Conservation (phyloP, 2,113 vertebrate genomes). For the Dicaeum eximium region DNA sequence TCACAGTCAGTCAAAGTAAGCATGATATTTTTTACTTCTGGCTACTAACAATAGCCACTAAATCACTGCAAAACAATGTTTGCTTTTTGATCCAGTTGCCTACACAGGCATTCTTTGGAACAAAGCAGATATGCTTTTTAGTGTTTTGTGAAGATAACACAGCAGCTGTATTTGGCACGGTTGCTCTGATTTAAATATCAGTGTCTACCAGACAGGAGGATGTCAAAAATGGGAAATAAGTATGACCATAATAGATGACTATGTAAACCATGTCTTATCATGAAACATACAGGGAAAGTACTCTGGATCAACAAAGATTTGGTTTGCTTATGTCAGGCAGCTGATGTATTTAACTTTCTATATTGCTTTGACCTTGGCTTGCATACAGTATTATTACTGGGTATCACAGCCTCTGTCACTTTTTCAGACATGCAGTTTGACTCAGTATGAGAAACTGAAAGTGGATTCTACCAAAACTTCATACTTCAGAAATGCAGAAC, state of each 20-base stretch:
- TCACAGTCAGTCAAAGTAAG: neutral
- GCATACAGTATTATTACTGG: neutral
- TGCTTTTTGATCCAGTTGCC: neutral
- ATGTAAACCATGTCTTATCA: conserved; percentile 17
- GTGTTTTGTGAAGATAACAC: conserved; percentile 9
- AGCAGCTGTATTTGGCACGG: conserved; percentile 27
- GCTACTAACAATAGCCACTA: neutral
- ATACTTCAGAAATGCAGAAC: neutral
- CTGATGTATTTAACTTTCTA: neutral
- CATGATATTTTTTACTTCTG: neutral
- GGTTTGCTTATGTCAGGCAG: conserved; percentile 9
- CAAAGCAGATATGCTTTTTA: neutral
- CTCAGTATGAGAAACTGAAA: neutral
- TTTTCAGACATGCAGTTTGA: neutral
- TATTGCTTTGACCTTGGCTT: conserved; percentile 8
- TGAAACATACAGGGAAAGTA: neutral
- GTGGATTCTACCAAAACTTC: neutral
- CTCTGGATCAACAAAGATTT: neutral
- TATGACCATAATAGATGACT: neutral
- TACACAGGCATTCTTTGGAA: neutral
- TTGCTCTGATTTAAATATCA: conserved; percentile 10
- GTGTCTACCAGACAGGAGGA: neutral
- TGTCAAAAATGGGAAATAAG: conserved; percentile 17
- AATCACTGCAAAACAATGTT: neutral
- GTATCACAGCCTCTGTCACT: neutral